Percentiles rank a stretch among this genome's conserved stretches.
Conservation (phyloP, 2,888 invertebrate species). For the Aphelenchoides bicaudatus region DNA sequence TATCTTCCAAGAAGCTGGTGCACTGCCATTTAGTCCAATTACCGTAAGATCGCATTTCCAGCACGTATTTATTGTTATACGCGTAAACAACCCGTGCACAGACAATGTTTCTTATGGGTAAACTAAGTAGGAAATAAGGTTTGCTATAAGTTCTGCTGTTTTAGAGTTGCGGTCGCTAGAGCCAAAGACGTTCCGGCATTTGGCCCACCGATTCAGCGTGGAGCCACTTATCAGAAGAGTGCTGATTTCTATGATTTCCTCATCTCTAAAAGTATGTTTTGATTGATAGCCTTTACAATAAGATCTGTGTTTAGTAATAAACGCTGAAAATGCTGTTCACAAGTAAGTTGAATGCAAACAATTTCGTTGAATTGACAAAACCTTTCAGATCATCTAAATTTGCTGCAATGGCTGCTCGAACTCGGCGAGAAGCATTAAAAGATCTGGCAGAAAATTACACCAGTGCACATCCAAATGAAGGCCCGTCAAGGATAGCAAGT, state of each 20-base stretch:
- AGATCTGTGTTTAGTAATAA: slow-evolving; percentile 70
- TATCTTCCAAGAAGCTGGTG: slow-evolving; percentile 71
- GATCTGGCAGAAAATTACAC: slow-evolving; percentile 66
- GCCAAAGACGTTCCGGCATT: slow-evolving; percentile 92
- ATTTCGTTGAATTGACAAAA: too few relatives aligned
- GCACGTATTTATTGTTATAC: slow-evolving; percentile 89
- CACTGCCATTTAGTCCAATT: slow-evolving; percentile 85
- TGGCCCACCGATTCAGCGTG: slow-evolving; percentile 80
- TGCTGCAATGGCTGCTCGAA: slow-evolving; percentile 90
- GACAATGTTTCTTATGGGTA: slow-evolving; percentile 83
- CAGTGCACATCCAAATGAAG: slow-evolving; percentile 57
- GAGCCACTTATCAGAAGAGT: slow-evolving; percentile 80
- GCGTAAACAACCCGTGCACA: slow-evolving; percentile 82
- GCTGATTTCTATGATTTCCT: slow-evolving; percentile 91
- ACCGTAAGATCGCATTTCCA: slow-evolving; percentile 94
- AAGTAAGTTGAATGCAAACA: too few relatives aligned
- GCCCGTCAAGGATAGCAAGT: slow-evolving; percentile 56
- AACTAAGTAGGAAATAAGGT: slow-evolving; percentile 25
- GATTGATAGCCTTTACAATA: slow-evolving; percentile 16
- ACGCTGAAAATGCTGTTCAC: slow-evolving; percentile 93
- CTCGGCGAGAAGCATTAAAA: slow-evolving; percentile 88
- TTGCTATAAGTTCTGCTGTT: too few relatives aligned
- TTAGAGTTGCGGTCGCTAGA: slow-evolving; percentile 68
- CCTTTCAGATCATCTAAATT: slow-evolving; percentile 93
- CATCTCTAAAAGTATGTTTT: slow-evolving; percentile 73